Conservation (phyloP, 2,797 vertebrate species). For the Vespertilio murinus region DNA sequence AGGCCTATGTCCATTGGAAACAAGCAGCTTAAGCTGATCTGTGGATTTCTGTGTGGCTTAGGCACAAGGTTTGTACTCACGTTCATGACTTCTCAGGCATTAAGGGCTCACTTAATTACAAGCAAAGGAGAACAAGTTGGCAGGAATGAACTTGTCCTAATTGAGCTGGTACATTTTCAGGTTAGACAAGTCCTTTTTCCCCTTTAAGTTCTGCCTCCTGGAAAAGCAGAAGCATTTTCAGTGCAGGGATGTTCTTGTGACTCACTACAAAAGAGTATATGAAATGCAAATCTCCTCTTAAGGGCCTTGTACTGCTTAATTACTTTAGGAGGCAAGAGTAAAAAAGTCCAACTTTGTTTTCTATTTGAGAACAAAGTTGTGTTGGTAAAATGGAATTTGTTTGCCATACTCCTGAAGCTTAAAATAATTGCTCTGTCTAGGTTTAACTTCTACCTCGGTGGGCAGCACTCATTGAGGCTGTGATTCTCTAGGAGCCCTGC, state of each 20-base stretch:
- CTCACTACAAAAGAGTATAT: constrained; percentile 62
- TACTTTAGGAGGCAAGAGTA: constrained; percentile 76
- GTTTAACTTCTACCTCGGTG: not conserved
- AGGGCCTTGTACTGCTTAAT: constrained; percentile 75
- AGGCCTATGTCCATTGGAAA: not conserved
- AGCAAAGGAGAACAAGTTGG: constrained; percentile 59
- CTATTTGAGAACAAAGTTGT: constrained; percentile 27
- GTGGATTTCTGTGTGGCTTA: not conserved
- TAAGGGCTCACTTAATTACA: constrained; percentile 69
- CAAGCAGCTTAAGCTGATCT: not conserved
- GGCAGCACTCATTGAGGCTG: not conserved
- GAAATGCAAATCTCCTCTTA: constrained; percentile 75
- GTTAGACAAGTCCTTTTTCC: constrained; percentile 72
- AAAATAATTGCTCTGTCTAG: not conserved
- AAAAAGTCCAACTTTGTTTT: constrained; percentile 57
- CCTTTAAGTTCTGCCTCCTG: constrained; percentile 67
- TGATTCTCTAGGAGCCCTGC: constrained; percentile 6
- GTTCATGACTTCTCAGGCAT: constrained; percentile 1
- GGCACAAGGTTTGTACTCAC: constrained; percentile 10
- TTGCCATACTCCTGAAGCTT: constrained; percentile 22
- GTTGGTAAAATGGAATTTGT: constrained; percentile 47
- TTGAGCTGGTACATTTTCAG: constrained; percentile 77
- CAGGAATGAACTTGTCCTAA: constrained; percentile 78
- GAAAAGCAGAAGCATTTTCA: constrained; percentile 62
- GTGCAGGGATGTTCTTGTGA: constrained; percentile 59